Evolutionary conservation across 2,797 vertebrate species (phyloP).

Genomic region (Mus minutoides): DNA sequence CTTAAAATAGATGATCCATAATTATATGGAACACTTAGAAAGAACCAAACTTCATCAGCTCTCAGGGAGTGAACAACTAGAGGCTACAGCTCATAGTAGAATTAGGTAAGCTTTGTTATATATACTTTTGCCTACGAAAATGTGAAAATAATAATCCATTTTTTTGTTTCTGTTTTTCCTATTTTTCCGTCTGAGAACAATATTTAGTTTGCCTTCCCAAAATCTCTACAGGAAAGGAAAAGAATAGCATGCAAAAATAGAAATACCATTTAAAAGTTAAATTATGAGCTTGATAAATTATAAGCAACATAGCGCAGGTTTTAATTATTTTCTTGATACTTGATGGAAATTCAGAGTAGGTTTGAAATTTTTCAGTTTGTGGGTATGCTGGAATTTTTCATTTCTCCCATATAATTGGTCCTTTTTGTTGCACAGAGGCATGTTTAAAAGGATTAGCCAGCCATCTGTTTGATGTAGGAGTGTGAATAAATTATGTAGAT

Average conservation of each 20-base stretch:
- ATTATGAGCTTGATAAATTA: background rate
- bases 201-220: conserved; percentile 79
- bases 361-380: conserved; percentile 61
- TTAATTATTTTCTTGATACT: conserved; percentile 9
- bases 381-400: conserved; percentile 8
- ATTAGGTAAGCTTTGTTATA: conserved; percentile 91
- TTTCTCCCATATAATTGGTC: conserved; percentile 35
- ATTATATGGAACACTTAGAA: conserved; percentile 99
- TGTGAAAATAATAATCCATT: conserved; percentile 74
- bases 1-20: conserved; percentile 97
- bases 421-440: conserved; percentile 34
- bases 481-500: conserved; percentile 86
- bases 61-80: conserved; percentile 89
- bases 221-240: conserved; percentile 76
- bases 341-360: background rate
- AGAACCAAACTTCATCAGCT: conserved; percentile 96
- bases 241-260: conserved; percentile 77
- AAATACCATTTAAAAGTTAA: conserved; percentile 35
- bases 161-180: conserved; percentile 76
- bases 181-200: conserved; percentile 86
- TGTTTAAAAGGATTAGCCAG: conserved; percentile 67
- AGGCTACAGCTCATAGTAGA: conserved; percentile 88
- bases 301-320: conserved; percentile 14
- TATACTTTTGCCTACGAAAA: conserved; percentile 78
- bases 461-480: conserved; percentile 59